phyloP scores from a whole-genome alignment of 2,797 vertebrate genomes.

The Ataeniobius toweri region DNA sequence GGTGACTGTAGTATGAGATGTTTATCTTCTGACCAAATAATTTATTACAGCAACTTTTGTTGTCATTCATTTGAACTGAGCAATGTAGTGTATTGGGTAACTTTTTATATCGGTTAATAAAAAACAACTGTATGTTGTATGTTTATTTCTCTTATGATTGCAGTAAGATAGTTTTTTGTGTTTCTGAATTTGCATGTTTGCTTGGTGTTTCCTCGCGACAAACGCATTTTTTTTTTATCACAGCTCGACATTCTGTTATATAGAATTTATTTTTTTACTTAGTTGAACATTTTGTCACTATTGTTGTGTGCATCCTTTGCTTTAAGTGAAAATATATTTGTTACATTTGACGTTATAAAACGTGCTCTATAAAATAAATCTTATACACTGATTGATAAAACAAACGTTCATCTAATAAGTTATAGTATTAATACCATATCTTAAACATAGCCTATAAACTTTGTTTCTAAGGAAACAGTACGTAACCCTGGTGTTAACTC shows the following conservation, averaged over 20 bases:
- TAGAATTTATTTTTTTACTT: background rate
- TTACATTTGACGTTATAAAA: background rate
- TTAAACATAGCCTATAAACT: background rate
- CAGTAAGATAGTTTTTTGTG: background rate
- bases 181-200: background rate
- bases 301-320: background rate
- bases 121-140: too few relatives aligned
- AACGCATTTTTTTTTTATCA: too few relatives aligned
- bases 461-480: background rate
- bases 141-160: background rate
- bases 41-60: background rate
- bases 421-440: background rate
- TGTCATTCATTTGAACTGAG: background rate
- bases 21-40: background rate
- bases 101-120: background rate
- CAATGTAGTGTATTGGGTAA: background rate
- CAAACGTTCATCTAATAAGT: background rate
- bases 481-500: background rate
- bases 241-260: too few relatives aligned
- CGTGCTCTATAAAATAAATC: background rate
- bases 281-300: background rate
- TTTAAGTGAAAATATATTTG: background rate
- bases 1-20: background rate
- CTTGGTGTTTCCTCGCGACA: background rate
- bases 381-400: background rate